Percentiles rank a stretch among this genome's conserved stretches.
These are phyloP conservation scores for Spheniscus mendiculus DNA, from an alignment of 2,113 vertebrate genomes.

Conservation along the genomic window DNA sequence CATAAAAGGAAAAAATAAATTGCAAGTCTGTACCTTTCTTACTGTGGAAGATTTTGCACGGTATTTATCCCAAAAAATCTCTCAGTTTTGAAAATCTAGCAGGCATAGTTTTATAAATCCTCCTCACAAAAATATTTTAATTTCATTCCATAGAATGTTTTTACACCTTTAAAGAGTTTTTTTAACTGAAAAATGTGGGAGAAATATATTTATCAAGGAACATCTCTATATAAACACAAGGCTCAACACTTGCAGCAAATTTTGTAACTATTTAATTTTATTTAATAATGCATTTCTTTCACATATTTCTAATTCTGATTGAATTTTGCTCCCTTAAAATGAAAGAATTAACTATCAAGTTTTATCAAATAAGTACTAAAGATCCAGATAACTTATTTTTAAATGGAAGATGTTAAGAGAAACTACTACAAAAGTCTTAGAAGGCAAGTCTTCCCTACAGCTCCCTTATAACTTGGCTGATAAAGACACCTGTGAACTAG, in stretches of 20 bases:
- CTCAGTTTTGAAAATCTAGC: not conserved
- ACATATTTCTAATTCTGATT: not conserved
- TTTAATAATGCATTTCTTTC: not conserved
- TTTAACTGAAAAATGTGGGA: not conserved
- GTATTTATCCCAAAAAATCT: not conserved
- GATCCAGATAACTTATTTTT: accelerated
- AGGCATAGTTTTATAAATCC: not conserved
- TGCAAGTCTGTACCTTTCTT: not conserved
- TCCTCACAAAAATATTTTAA: not conserved
- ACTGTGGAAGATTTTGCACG: not conserved
- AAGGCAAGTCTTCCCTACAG: not conserved
- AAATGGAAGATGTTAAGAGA: not conserved
- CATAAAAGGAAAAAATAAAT: not conserved
- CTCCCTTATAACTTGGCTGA: not conserved
- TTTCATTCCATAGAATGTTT: not conserved
- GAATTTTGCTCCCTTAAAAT: not conserved
- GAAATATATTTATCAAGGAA: not conserved
- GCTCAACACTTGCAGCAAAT: not conserved
- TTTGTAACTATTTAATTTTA: not conserved
- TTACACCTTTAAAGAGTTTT: not conserved
- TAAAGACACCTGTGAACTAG: not conserved
- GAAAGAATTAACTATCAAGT: not conserved
- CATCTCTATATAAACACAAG: not conserved
- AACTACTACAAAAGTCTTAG: not conserved
- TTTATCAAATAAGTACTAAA: not conserved